Evolutionary conservation across 2,113 vertebrate species (phyloP).

Genomic region (Nansenia antarctica): DNA sequence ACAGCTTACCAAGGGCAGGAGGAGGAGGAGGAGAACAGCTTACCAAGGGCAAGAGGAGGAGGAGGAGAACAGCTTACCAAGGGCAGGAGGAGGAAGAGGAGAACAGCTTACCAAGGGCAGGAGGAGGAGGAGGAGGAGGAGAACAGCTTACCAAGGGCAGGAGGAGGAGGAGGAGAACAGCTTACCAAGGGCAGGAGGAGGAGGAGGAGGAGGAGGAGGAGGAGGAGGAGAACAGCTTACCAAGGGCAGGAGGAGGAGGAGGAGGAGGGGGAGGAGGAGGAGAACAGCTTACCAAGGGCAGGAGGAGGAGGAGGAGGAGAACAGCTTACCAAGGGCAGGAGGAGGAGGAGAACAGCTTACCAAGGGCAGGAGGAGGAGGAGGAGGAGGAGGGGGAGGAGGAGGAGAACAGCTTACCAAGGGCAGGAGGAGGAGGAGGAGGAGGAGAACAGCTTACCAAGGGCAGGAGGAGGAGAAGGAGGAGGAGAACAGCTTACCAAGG

Average conservation of each 20-base stretch:
- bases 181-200: conserved; percentile 23
- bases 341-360: conserved; percentile 23
- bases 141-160: too few relatives aligned
- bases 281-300: too few relatives aligned
- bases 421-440: conserved; percentile 38
- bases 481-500: not conserved
- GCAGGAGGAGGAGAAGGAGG: too few relatives aligned
- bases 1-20: conserved; percentile 16
- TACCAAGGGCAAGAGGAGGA: conserved; percentile 45
- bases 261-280: conserved; percentile 13
- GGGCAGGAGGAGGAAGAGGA: too few relatives aligned
- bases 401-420: conserved; percentile 4
- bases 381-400: conserved; percentile 30
- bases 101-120: too few relatives aligned
- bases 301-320: conserved; percentile 37
- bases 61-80: conserved; percentile 23
- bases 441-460: conserved; percentile 45
- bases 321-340: conserved; percentile 44
- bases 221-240: too few relatives aligned
- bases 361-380: conserved; percentile 28
- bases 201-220: conserved; percentile 36
- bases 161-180: conserved; percentile 38
- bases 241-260: conserved; percentile 44
- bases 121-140: conserved; percentile 39
- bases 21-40: conserved; percentile 44